Evolutionary conservation across 2,113 vertebrate species (phyloP).

Genomic region (Paradisaea rubra): DNA sequence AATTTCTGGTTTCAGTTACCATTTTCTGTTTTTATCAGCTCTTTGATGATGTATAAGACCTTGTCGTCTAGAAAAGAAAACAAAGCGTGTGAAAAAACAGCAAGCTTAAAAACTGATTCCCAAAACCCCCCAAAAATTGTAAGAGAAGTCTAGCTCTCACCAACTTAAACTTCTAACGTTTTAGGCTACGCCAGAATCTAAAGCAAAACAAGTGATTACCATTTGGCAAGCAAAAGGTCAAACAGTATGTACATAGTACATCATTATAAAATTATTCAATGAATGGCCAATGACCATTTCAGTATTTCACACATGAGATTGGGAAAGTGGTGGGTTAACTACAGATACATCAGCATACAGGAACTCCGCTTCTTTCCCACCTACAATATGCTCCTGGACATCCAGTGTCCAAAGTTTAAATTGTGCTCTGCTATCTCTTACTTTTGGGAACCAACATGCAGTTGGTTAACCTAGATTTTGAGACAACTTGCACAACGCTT

Average conservation of each 20-base stretch:
- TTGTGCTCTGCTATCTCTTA: neutral
- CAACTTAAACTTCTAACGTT: neutral
- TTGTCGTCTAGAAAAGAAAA: slow-evolving; percentile 78
- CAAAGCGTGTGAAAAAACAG: neutral
- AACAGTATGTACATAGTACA: neutral
- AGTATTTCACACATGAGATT: neutral
- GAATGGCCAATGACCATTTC: neutral
- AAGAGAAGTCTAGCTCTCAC: neutral
- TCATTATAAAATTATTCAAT: neutral
- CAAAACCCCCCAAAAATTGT: neutral
- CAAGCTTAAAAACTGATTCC: neutral
- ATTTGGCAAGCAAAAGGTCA: neutral
- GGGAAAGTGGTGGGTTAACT: neutral
- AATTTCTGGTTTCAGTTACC: slow-evolving; percentile 23
- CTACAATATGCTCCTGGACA: neutral
- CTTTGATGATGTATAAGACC: slow-evolving; percentile 87
- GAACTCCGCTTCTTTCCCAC: neutral
- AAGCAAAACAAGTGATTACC: neutral
- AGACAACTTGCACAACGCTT: neutral
- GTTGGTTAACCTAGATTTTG: neutral
- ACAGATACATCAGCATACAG: neutral
- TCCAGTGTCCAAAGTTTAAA: neutral
- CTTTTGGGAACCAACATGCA: neutral
- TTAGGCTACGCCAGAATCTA: neutral
- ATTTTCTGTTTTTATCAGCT: slow-evolving; percentile 87